Base-by-base conservation (phyloP, 2,888 invertebrate genomes). In the Caenorhabditis imperialis region DNA sequence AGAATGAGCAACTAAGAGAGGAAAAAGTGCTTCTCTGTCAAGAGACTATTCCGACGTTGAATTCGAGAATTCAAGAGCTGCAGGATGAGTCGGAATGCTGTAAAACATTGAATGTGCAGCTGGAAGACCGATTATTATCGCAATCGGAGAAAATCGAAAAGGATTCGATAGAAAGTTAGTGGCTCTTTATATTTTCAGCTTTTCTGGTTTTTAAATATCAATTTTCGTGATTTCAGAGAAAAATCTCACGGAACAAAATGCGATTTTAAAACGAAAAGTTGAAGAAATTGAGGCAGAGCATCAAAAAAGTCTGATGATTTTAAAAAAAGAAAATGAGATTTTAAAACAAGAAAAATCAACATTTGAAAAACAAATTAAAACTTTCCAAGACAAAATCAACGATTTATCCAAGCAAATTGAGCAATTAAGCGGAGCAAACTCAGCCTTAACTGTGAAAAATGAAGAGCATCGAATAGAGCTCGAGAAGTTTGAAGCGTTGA, bases 81-180 rank as follows among this genome's bases (percentile, higher is more conserved):
- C 42, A 57, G 14, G 65, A 65, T 16, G 50, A 57, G n/a, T 20
- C 57, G 6, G 57, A 50, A 16, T 57, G 57, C 20, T 57, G 57
- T 22, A 38, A 55, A 20, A 65, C 65, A 10, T 30, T 65, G n/a
- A 65, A 65, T 23, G 25, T 50, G 5, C 50, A 65, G 16, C 50
- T 65, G 22, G 65, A 65, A 30, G 65, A 65, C 50, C 65, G 65
- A 14, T n/a, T 65, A 20, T 18, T 65, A 18, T 23, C 50, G 25
- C 16, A 57, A 25, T 35, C 48, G 23, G 12, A 55, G n/a, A 57
- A 65, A 50, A 33, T 48, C 0, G 63, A 63, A 47, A n/a, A 23
- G 14, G 16, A n/a, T 27, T n/a, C 16, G 2, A 45, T 5, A n/a
- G 47, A 47, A 40, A 63, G 50, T 50, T 30, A 35, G 50, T 20